Conservation (phyloP, 2,113 vertebrate species). For the Semicossyphus pulcher region DNA sequence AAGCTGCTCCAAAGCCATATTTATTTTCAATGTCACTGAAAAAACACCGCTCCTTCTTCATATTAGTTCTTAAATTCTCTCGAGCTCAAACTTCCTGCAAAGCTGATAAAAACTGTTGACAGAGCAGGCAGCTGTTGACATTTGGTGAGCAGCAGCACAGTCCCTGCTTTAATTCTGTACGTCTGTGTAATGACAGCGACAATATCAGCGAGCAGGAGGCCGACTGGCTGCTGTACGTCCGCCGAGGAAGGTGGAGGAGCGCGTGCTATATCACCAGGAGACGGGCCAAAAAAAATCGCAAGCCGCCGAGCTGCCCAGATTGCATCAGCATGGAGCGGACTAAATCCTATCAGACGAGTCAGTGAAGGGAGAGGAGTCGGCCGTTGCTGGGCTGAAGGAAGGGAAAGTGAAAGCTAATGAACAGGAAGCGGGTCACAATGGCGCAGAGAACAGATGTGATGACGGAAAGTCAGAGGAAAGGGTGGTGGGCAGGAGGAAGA, state of each 20-base stretch:
- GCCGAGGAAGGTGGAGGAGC: constrained; percentile 32
- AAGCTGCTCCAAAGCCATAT: constrained; percentile 19
- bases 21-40: constrained; percentile 34
- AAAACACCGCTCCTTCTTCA: neutral
- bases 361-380: constrained; percentile 79
- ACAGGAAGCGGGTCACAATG: constrained; percentile 71
- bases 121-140: constrained; percentile 52
- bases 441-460: constrained; percentile 46
- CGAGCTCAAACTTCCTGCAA: constrained; percentile 10
- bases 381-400: constrained; percentile 55
- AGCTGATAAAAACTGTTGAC: constrained; percentile 23
- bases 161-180: constrained; percentile 46
- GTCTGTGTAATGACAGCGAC: constrained; percentile 54
- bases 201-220: constrained; percentile 41
- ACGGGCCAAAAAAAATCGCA: constrained; percentile 72
- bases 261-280: constrained; percentile 65
- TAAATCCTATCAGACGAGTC: constrained; percentile 86
- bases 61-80: constrained; percentile 29
- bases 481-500: constrained; percentile 25
- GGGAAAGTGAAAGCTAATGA: constrained; percentile 77
- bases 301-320: constrained; percentile 81
- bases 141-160: constrained; percentile 25
- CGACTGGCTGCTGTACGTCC: constrained; percentile 55
- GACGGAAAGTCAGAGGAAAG: constrained; percentile 39
- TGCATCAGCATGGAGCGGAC: constrained; percentile 77